Evolutionary conservation across 2,888 invertebrate species (phyloP).

Genomic region (Orthosia cruda): DNA sequence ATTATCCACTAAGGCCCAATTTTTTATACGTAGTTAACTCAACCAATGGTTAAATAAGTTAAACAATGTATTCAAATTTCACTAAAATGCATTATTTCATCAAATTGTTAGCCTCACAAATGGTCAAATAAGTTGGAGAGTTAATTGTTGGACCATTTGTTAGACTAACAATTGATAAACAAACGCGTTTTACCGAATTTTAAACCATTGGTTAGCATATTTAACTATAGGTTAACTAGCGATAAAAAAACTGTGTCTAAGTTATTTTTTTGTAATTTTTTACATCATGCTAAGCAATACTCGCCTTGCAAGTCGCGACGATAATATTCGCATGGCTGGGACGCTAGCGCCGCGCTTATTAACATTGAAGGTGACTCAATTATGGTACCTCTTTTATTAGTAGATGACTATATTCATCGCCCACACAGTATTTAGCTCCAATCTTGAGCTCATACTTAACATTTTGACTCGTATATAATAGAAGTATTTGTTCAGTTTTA

Average conservation of each 20-base stretch:
- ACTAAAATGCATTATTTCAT: too few species aligned
- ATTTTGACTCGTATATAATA: slow-evolving; percentile 66
- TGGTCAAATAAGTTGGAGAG: too few species aligned
- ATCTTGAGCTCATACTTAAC: slow-evolving; percentile 72
- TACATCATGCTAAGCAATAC: slow-evolving; percentile 50
- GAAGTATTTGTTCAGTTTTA: slow-evolving; percentile 47
- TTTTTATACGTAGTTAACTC: too few species aligned
- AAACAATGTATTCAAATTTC: too few species aligned
- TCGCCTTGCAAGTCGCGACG: slow-evolving; percentile 71
- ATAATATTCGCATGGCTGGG: slow-evolving; percentile 62
- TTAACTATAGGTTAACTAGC: too few species aligned
- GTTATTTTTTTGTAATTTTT: neutral
- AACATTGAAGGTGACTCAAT: slow-evolving; percentile 82
- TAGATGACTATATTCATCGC: slow-evolving; percentile 82
- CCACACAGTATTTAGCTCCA: slow-evolving; percentile 78
- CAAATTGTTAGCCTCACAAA: too few species aligned
- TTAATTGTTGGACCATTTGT: too few species aligned
- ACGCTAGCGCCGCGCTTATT: slow-evolving; percentile 71
- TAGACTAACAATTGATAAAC: too few species aligned
- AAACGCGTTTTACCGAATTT: too few species aligned
- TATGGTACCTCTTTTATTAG: slow-evolving; percentile 82
- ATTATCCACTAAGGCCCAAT: neutral
- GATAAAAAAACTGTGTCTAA: too few species aligned
- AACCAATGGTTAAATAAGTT: too few species aligned
- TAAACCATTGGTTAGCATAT: too few species aligned